Evolutionary conservation across 1,140 invertebrate genomes (phyloP).

Genomic region (Drosophila biarmipes): DNA sequence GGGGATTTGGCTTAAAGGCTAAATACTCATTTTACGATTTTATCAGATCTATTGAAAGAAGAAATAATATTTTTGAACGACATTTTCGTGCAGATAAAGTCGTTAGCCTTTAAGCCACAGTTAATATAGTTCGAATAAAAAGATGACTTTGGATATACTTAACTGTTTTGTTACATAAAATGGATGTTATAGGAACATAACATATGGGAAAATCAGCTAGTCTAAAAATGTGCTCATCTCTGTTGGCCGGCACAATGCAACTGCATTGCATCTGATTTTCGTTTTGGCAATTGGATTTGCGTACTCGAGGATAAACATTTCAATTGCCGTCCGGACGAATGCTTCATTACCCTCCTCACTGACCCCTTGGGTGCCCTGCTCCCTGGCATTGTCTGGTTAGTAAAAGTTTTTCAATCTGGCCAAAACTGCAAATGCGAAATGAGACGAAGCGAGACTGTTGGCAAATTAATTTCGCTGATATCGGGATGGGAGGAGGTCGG

Average conservation of each 20-base stretch:
- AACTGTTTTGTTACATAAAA: too few relatives aligned
- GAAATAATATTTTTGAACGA: too few relatives aligned
- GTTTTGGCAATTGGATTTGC: constrained; percentile 71
- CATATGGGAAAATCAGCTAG: not conserved
- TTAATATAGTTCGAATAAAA: too few relatives aligned
- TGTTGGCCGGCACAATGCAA: constrained; percentile 40
- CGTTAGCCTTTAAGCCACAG: too few relatives aligned
- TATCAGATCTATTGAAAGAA: too few relatives aligned
- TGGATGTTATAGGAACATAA: too few relatives aligned
- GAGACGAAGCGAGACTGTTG: constrained; percentile 52
- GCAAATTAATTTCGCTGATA: constrained; percentile 69
- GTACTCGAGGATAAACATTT: constrained; percentile 78
- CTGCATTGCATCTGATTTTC: constrained; percentile 33
- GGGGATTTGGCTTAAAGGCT: constrained; percentile 1
- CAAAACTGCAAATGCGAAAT: constrained; percentile 35
- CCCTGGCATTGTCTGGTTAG: constrained; percentile 39
- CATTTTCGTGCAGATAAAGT: too few relatives aligned
- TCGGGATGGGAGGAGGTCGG: constrained; percentile 3
- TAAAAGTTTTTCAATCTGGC: constrained; percentile 71
- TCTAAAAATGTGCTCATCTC: constrained; percentile 39
- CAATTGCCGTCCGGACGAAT: constrained; percentile 63
- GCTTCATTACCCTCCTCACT: constrained; percentile 66
- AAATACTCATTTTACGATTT: not conserved
- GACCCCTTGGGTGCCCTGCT: constrained; percentile 8
- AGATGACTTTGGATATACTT: too few relatives aligned